Base-by-base conservation (phyloP, 2,113 vertebrate species). In the Bucco capensis region DNA sequence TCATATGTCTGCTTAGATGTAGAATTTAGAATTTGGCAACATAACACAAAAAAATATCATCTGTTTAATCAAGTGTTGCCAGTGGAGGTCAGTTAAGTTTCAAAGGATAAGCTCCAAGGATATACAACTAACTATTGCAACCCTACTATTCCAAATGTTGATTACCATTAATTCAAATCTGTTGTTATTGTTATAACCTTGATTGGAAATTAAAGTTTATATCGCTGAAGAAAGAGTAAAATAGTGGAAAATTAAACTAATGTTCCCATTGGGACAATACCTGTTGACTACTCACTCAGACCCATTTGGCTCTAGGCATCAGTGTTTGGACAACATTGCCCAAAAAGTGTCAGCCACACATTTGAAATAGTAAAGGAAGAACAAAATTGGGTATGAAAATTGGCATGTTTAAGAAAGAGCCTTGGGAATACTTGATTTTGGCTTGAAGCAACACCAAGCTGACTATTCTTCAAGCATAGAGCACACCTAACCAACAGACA, bases 401-500 rank as follows among this genome's bases (percentile, higher is more conserved):
- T 85, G 75, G 56, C 69, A 78, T 64, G 42, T 87, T 91, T 77
- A 83, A 71, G 22, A 35, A 4, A 33, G 47, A 91, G 47, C 9
- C 75, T 33, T 89, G 64, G 81, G 83, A 86, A 72, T 47, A 37
- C 54, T 88, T 73, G 44, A 50, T 82, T 93, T 92, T 74, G 33
- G 50, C 66, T 80, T 87, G 87, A 93, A 93, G 54, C 18, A 80
- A 89, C 54, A 79, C 37, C 37, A 58, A 57, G 31, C 19, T 72
- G 57, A n/a, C 60, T 76, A 71, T 35, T 66, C 70, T 90, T 81
- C 62, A 88, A 93, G 58, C 21, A 69, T 8, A 57, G 56, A 93
- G 46, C 85, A 70, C 56, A 96, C 83, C 91, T 95, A 93, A 95
- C 70, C 65, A 50, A 77, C 40, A 90, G 79, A 77, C 93, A 97